Percentiles rank a stretch among this genome's conserved stretches.
Evolutionary conservation across 1,140 invertebrate species (phyloP).

Genomic region (Drosophila santomea): DNA sequence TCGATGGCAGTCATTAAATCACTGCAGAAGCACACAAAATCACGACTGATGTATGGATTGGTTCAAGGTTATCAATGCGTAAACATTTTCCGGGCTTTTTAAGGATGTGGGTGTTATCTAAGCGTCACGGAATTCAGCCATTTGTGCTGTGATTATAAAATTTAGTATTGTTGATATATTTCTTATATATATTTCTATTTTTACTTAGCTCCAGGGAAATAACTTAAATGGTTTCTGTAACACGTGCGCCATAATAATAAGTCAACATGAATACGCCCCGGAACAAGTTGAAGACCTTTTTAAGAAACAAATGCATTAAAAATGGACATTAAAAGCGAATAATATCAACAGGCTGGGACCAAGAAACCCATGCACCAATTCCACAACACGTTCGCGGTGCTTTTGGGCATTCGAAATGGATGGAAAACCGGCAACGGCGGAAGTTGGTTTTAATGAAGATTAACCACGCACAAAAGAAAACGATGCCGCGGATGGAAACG

Average conservation of each 20-base stretch:
- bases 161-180: too few species aligned
- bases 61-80: conserved; percentile 36
- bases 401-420: not conserved
- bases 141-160: not conserved
- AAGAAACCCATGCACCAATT: conserved; percentile 8
- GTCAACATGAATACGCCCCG: not conserved
- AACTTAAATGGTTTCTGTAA: not conserved
- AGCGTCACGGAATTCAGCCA: not conserved
- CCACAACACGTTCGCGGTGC: not conserved
- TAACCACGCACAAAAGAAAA: conserved; percentile 49
- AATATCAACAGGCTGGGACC: conserved; percentile 15
- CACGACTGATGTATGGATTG: conserved; percentile 16
- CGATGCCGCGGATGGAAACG: conserved; percentile 9
- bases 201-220: not conserved
- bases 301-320: conserved; percentile 3
- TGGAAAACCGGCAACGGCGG: conserved; percentile 10
- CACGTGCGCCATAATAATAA: not conserved
- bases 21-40: conserved; percentile 31
- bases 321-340: not conserved
- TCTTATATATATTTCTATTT: too few species aligned
- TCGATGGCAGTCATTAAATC: conserved; percentile 65
- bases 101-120: not conserved
- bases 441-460: conserved; percentile 40
- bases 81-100: not conserved
- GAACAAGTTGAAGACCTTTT: not conserved